Percentiles rank a stretch among this genome's conserved stretches.
phyloP scores from a whole-genome alignment of 2,797 vertebrate species.

The Melanotaenia pygmaea region DNA sequence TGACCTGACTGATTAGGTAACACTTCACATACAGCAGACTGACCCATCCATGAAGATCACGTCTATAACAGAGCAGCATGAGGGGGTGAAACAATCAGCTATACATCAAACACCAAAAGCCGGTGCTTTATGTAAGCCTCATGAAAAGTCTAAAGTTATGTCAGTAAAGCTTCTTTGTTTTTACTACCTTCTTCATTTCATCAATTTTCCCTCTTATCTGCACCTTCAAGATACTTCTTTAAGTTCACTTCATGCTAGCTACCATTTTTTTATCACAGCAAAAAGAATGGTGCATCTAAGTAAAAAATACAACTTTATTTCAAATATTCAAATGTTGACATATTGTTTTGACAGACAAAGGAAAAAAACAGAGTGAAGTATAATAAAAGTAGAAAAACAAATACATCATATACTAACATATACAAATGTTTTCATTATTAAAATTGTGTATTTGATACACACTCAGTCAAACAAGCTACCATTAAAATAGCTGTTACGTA shows the following conservation, averaged over 20 bases:
- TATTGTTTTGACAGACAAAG: constrained; percentile 28
- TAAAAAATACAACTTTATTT: constrained; percentile 69
- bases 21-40: constrained; percentile 14
- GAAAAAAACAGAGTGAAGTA: constrained; percentile 20
- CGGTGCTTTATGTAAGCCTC: neutral
- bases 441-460: constrained; percentile 73
- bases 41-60: neutral
- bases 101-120: neutral
- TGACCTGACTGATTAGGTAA: constrained; percentile 1
- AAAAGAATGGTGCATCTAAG: constrained; percentile 43
- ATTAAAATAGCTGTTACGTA: constrained; percentile 30
- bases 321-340: constrained; percentile 27
- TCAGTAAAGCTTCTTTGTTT: neutral
- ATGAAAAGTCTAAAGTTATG: neutral
- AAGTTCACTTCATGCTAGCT: neutral
- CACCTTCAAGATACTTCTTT: neutral
- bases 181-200: neutral
- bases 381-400: constrained; percentile 25
- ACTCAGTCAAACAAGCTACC: constrained; percentile 52
- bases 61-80: constrained; percentile 7
- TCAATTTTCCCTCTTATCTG: neutral
- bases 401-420: constrained; percentile 38
- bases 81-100: constrained; percentile 1
- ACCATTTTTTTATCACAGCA: neutral
- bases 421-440: constrained; percentile 49